A percentile compares a stretch with the other conserved stretches of the same genome.
phyloP scores from a whole-genome alignment of 2,888 invertebrate genomes.

The Pinctada fucata region DNA sequence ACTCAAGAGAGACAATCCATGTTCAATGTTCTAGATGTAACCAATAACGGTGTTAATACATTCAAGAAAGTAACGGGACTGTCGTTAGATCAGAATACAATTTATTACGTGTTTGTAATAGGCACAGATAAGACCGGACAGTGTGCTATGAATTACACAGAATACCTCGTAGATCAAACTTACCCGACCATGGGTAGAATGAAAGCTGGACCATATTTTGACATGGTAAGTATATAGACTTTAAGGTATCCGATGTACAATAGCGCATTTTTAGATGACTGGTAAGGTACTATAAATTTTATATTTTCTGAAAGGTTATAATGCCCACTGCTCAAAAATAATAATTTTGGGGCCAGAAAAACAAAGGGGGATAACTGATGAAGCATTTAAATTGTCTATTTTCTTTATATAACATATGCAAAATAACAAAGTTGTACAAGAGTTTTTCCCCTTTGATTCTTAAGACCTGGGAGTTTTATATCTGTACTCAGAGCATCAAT shows the following conservation, averaged over 20 bases:
- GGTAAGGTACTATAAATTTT: too few species aligned
- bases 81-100: slow-evolving; percentile 37
- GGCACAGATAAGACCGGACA: slow-evolving; percentile 57
- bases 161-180: slow-evolving; percentile 52
- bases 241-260: neutral
- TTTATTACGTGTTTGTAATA: slow-evolving; percentile 52
- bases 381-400: too few species aligned
- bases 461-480: too few species aligned
- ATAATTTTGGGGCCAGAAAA: too few species aligned
- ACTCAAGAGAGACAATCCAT: slow-evolving; percentile 32
- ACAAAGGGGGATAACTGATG: too few species aligned
- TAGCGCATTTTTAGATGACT: too few species aligned
- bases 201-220: slow-evolving; percentile 53
- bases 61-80: slow-evolving; percentile 35
- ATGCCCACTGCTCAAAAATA: too few species aligned
- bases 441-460: too few species aligned
- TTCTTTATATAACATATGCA: too few species aligned
- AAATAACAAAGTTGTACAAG: too few species aligned
- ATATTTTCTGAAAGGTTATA: too few species aligned
- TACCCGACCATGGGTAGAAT: slow-evolving; percentile 47
- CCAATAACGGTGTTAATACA: slow-evolving; percentile 47
- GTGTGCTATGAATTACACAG: slow-evolving; percentile 50
- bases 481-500: too few species aligned
- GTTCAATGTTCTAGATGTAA: slow-evolving; percentile 42
- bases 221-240: slow-evolving; percentile 46